Percentiles rank a stretch among this genome's conserved stretches.
Evolutionary conservation across 2,888 invertebrate species (phyloP).

Genomic region (Coelogynopora nodosa): DNA sequence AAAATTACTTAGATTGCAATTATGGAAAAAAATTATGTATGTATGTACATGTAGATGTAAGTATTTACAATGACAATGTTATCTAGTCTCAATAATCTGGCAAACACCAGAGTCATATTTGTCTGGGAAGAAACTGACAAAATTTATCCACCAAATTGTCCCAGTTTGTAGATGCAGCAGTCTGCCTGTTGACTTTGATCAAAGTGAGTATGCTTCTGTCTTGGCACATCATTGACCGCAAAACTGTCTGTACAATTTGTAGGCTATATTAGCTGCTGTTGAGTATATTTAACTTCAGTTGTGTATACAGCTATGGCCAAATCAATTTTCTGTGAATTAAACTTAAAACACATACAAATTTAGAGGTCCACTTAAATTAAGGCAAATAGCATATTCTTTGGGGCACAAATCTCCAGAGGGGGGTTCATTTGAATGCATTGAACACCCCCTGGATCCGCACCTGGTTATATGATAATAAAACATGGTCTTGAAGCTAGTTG

Average conservation of each 20-base stretch:
- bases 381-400: too few relatives aligned
- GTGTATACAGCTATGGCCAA: neutral
- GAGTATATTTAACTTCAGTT: neutral
- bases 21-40: slow-evolving; percentile 8
- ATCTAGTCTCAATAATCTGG: slow-evolving; percentile 12
- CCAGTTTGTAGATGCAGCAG: neutral
- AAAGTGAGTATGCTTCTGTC: neutral
- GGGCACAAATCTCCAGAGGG: neutral
- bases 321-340: too few relatives aligned
- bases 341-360: neutral
- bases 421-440: neutral
- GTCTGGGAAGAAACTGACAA: neutral
- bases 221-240: slow-evolving; percentile 16
- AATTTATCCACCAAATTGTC: neutral
- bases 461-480: too few relatives aligned
- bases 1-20: slow-evolving; percentile 14
- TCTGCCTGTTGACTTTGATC: neutral
- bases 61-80: too few relatives aligned
- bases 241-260: slow-evolving; percentile 6
- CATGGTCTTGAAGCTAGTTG: too few relatives aligned
- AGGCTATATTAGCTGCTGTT: neutral
- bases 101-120: neutral
- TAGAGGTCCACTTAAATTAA: neutral
- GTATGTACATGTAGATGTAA: neutral
- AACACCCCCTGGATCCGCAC: too few relatives aligned